phyloP scores from a whole-genome alignment of 1,140 invertebrate species.

The Neomicropteryx cornuta region DNA sequence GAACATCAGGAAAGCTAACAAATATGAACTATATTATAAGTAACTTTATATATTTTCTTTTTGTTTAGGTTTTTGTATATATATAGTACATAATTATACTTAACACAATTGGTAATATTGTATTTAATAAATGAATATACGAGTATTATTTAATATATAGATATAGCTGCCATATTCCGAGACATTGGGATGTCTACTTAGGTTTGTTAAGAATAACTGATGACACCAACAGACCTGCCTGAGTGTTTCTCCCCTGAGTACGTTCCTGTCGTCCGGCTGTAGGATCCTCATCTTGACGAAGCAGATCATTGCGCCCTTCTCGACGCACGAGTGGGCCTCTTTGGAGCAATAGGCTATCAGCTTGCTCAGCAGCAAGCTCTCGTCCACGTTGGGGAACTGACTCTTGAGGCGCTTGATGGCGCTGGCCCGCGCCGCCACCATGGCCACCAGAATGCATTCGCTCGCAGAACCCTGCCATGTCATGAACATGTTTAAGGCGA shows the following conservation, averaged over 20 bases:
- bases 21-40: no score
- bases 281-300: constrained; percentile 96
- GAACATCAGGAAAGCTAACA: no score
- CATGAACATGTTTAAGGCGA: neutral
- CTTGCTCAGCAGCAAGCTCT: constrained; percentile 88
- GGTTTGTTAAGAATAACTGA: no score
- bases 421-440: constrained; percentile 90
- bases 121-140: no score
- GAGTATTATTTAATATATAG: no score
- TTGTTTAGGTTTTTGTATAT: no score
- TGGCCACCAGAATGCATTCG: constrained; percentile 91
- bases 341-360: constrained; percentile 90
- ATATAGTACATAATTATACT: no score
- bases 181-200: no score
- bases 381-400: constrained; percentile 83
- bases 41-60: no score
- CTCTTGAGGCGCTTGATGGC: constrained; percentile 85
- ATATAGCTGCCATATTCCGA: no score
- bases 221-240: constrained; percentile 56
- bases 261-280: constrained; percentile 90
- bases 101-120: no score
- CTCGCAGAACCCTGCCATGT: constrained; percentile 85
- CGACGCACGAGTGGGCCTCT: constrained; percentile 98
- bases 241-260: constrained; percentile 79
- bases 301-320: constrained; percentile 98